Base-by-base conservation (phyloP, 2,888 invertebrate genomes). In the Eupeodes latifasciatus region DNA sequence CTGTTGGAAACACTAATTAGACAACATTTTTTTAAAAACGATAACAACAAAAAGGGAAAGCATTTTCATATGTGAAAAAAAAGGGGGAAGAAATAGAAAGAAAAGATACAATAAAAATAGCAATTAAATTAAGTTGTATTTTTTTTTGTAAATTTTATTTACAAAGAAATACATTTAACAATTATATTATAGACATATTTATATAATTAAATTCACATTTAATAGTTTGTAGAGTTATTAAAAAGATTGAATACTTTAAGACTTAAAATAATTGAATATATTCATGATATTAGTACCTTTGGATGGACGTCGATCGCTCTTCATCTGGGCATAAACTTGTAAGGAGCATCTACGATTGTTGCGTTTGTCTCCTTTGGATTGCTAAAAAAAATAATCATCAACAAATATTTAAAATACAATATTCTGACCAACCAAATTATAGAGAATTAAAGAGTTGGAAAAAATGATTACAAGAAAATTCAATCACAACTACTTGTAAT, bases 221-320 rank as follows among this genome's bases (percentile, higher is more conserved):
- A 84, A 53, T 66, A 69, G 61, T 40, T 40, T 40, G 40, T 49
- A 14, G 47, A 69, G 47, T 47, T 14, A 34, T 80, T 62, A 14
- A 51, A 36, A 74, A 55, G 36, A 51, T 27, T 66, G 12, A 64
- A 36, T 34, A n/a, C 5, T 75, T 62, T 82, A 80, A 53, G 64
- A 16, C 14, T 86, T 86, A 14, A 86, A 91, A 90, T 91, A 92
- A 90, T 92, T 92, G 89, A 91, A 91, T 90, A 92, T 91, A 91
- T 90, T 91, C 92, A 92, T 92, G 90, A 91, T 71, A 85, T 91
- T 91, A 92, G 92, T 92, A 93, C 93, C 93, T 93, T 93, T 93
- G 90, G 93, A 93, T 72, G 92, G 91, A 76, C 93, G 91, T 19
- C 93, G 91, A 90, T 93, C 93, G 89, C 91, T 91, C 81, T 92